Evolutionary conservation across 2,888 invertebrate genomes (phyloP).

Genomic region (Nephrotoma guestfalica): DNA sequence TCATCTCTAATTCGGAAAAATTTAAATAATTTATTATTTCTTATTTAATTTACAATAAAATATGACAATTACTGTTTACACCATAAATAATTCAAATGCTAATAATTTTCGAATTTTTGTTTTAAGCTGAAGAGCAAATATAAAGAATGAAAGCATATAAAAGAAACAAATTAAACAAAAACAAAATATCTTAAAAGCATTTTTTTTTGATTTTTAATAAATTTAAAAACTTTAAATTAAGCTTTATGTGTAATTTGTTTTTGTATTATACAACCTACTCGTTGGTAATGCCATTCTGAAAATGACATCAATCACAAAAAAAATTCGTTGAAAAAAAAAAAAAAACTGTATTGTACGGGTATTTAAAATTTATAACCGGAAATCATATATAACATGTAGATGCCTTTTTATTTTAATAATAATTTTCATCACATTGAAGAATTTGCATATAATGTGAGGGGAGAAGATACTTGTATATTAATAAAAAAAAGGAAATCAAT

Average conservation of each 20-base stretch:
- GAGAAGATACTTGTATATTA: background rate
- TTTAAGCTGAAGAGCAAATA: background rate
- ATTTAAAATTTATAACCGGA: background rate
- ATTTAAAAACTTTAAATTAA: background rate
- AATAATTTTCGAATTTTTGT: background rate
- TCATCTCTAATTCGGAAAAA: no score
- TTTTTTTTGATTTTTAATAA: background rate
- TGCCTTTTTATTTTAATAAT: background rate
- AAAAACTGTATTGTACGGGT: background rate
- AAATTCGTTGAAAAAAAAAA: background rate
- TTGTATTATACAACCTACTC: background rate
- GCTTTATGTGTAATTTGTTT: background rate
- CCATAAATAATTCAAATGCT: background rate
- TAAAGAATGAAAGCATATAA: background rate
- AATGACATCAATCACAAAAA: background rate
- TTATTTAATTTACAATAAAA: background rate
- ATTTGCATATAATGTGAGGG: background rate
- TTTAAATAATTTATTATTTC: background rate
- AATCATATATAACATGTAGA: background rate
- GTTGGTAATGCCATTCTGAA: background rate
- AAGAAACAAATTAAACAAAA: background rate
- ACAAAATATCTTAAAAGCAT: background rate
- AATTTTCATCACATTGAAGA: background rate
- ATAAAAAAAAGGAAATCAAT: background rate
- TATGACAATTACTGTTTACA: background rate